Percentiles rank a stretch among this genome's conserved stretches.
phyloP scores from a whole-genome alignment of 2,888 invertebrate species.

The Habroteleia sp. region DNA sequence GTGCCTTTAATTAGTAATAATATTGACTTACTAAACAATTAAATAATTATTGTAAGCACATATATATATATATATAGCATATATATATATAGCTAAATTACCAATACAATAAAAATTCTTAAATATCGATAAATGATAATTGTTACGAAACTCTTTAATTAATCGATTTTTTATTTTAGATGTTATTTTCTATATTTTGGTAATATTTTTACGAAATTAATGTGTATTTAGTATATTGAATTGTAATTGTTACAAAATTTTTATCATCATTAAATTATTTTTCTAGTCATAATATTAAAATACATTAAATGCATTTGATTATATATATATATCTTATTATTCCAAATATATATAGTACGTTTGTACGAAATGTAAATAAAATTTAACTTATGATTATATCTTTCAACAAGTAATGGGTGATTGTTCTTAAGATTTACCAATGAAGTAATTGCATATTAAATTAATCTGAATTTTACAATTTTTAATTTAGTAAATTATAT shows the following conservation, averaged over 20 bases:
- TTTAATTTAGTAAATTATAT: slow-evolving; percentile 22
- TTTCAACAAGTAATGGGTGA: slow-evolving; percentile 33
- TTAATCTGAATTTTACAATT: slow-evolving; percentile 14
- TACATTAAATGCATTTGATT: background rate
- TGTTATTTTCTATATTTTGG: background rate
- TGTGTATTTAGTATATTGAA: background rate
- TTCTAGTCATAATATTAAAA: slow-evolving; percentile 10
- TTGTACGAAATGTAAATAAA: slow-evolving; percentile 8
- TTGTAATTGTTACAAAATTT: background rate
- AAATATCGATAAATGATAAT: too few relatives aligned
- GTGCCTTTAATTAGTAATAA: too few relatives aligned
- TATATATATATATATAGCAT: too few relatives aligned
- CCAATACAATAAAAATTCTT: too few relatives aligned
- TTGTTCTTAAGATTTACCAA: slow-evolving; percentile 32
- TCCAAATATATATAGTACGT: too few relatives aligned
- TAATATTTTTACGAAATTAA: background rate
- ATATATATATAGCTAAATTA: too few relatives aligned
- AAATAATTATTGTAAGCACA: too few relatives aligned
- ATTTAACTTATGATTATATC: slow-evolving; percentile 13
- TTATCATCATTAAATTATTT: background rate
- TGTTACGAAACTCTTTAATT: too few relatives aligned
- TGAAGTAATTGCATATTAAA: slow-evolving; percentile 16
- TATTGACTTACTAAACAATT: too few relatives aligned
- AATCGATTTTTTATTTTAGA: too few relatives aligned
- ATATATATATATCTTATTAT: too few relatives aligned